Evolutionary conservation across 2,797 vertebrate genomes (phyloP).

Genomic region (Phylloscopus collybita): DNA sequence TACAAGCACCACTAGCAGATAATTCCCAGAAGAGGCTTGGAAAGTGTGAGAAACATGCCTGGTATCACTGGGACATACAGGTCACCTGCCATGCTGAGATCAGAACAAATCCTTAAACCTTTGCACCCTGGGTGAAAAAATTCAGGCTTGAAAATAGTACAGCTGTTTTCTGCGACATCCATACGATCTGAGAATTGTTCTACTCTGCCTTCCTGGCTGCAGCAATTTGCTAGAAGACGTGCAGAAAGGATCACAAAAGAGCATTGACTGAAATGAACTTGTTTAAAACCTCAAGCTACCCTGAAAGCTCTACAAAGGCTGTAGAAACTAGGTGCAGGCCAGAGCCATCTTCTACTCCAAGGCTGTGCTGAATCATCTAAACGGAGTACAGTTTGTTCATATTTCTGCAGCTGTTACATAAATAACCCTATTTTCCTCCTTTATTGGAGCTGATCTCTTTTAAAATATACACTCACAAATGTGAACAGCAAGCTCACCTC

Average conservation of each 20-base stretch:
- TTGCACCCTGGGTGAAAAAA: neutral
- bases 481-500: conserved; percentile 46
- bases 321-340: conserved; percentile 24
- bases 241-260: conserved; percentile 44
- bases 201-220: neutral
- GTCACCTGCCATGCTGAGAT: neutral
- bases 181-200: fast-evolving
- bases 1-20: neutral
- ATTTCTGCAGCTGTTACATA: conserved; percentile 63
- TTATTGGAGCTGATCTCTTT: conserved; percentile 60
- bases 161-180: neutral
- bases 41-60: neutral
- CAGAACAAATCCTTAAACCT: neutral
- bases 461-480: conserved; percentile 58
- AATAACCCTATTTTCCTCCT: conserved; percentile 55
- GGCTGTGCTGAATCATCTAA: conserved; percentile 60
- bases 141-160: neutral
- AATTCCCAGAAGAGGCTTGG: conserved; percentile 7
- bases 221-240: neutral
- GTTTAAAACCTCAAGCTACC: conserved; percentile 49
- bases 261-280: conserved; percentile 50
- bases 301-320: conserved; percentile 19
- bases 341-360: conserved; percentile 35
- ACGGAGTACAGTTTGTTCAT: conserved; percentile 38
- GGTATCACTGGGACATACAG: neutral